phyloP scores from a whole-genome alignment of 2,797 vertebrate genomes.

The Hemitrygon akajei region DNA sequence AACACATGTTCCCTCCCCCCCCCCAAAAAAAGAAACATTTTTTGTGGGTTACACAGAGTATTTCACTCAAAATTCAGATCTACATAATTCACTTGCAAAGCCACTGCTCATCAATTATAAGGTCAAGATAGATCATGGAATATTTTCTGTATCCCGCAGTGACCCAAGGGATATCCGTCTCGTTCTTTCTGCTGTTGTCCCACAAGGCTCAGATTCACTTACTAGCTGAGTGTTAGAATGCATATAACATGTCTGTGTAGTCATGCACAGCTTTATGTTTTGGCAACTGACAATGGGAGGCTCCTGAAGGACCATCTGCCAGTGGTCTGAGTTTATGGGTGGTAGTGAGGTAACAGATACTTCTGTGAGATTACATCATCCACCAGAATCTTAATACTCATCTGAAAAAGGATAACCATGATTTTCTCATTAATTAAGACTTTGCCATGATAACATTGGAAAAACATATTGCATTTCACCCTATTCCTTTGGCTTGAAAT shows the following conservation, averaged over 20 bases:
- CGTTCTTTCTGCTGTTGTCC: neutral
- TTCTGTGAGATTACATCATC: neutral
- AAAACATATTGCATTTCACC: neutral
- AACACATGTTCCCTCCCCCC: neutral
- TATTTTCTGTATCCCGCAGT: constrained; percentile 3
- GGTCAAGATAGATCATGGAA: constrained; percentile 23
- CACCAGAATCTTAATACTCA: neutral
- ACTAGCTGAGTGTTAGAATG: neutral
- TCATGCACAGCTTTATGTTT: neutral
- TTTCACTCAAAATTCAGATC: neutral
- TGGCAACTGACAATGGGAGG: constrained; percentile 6
- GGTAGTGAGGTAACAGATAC: neutral
- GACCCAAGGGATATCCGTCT: neutral
- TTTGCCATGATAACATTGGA: neutral
- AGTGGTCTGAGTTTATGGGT: neutral
- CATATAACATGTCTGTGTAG: neutral
- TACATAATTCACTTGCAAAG: neutral
- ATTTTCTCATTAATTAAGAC: neutral
- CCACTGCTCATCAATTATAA: neutral
- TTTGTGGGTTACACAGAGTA: neutral
- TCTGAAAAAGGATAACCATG: neutral
- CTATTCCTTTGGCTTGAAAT: neutral
- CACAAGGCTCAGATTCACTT: constrained; percentile 13
- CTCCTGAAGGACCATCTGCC: constrained; percentile 1
- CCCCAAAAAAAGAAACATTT: neutral